Evolutionary conservation across 2,797 vertebrate species (phyloP), one percentile per base, ranked within the genome.

Genomic region (Acipenser transmontanus): DNA sequence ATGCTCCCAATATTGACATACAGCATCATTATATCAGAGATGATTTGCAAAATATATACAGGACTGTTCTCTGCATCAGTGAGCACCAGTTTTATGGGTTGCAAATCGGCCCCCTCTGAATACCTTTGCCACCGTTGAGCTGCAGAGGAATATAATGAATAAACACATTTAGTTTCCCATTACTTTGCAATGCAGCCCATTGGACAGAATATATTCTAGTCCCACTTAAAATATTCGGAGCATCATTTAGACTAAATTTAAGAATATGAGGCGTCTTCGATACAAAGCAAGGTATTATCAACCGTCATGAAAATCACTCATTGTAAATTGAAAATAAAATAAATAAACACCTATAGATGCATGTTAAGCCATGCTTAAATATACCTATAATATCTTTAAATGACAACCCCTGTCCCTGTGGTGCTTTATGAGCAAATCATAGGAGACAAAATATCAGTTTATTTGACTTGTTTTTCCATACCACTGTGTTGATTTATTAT

Each of bases 311-410:
- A 13, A 7, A 11, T 57, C 54, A 11, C 54, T 57, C 12, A 11
- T 7, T 57, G 54, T 57, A 13, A 7, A 57, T 6, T 7, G 7
- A n/a, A 57, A 57, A 57, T 2, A 1, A n/a, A n/a, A n/a, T 57
- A n/a, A 11, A n/a, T 57, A 11, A 57, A 57, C 6, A 7, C 12
- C 12, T 57, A 11, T 57, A 57, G 6, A 11, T 57, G 54, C 12
- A 11, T 9, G 11, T 7, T 13, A n/a, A 57, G 54, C 6, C 14
- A 13, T 13, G 14, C 7, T 81, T 75, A 85, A 82, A 84, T 71
- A 84, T 84, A 83, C 78, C 86, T 86, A 74, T 76, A 69, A 80
- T 76, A 76, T 77, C 74, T 72, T 72, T 71, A 11, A 76, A 77
- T 78, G 72, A 81, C 75, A 73, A 77, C 70, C 66, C 71, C 72